Base-by-base conservation (phyloP, 2,113 vertebrate species). In the Opisthocomus hoazin region DNA sequence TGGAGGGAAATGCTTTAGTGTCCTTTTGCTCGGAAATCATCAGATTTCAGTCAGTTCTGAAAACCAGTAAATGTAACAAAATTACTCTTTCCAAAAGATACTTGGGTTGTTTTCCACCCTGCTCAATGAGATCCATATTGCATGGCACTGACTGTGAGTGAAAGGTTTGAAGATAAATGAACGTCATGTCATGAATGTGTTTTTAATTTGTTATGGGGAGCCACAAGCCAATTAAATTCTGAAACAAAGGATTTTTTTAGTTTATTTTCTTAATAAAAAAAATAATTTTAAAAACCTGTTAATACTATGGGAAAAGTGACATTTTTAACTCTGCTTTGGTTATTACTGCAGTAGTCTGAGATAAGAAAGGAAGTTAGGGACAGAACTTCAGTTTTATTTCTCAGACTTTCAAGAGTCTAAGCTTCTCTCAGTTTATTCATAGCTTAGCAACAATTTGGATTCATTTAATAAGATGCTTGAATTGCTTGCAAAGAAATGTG, bases 121-220 rank as follows among this genome's bases (percentile, higher is more conserved):
- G 34, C 84, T 96, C 94, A 97, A 96, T 96, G 89, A 94, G 70
- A 97, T 93, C 93, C 91, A 94, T 97, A 95, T 97, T 97, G 83
- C 60, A 6, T 94, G 94, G 93, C 95, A 94, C 76, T 88, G 66
- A 57, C n/a, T 91, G 29, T 22, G 88, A 94, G 66, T 89, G 45
- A 90, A 86, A 75, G 74, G 76, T 84, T 90, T 78, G 82, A 78
- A 95, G 89, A 96, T 83, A 97, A 95, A 95, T 94, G 51, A 75
- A 48, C 90, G 79, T 87, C 56, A 37, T 77, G 78, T 96, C 79
- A 66, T 77, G 84, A 93, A 91, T 93, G 54, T 97, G 87, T 90
- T 97, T 97, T 89, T 82, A 78, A 66, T 97, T 96, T 96, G 82
- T 94, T 77, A 83, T 36, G 53, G 78, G 50, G 46, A 93, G 65